Conservation (phyloP, 1,140 invertebrate species). For the Trichonephila clavipes region DNA sequence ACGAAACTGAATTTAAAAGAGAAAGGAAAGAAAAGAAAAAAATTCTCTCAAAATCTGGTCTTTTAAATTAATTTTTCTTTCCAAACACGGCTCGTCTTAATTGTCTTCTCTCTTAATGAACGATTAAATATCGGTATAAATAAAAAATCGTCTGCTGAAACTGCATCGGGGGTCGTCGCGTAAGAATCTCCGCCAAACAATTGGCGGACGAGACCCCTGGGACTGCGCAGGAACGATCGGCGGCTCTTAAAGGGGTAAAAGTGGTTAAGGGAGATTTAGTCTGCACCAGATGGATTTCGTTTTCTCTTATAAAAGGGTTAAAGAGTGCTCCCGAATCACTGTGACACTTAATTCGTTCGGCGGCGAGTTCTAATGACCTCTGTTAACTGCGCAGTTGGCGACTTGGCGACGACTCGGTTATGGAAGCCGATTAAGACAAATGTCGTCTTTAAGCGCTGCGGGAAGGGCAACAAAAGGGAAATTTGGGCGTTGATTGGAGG, state of each 20-base stretch:
- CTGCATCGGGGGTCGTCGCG: background rate
- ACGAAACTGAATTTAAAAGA: no score
- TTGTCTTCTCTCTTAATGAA: background rate
- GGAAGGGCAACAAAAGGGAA: slow-evolving; percentile 32
- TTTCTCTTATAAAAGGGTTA: slow-evolving; percentile 68
- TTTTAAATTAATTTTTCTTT: background rate
- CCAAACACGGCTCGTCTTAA: background rate
- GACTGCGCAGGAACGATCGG: slow-evolving; percentile 55
- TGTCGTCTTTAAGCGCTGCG: slow-evolving; percentile 41
- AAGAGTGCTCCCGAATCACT: slow-evolving; percentile 56
- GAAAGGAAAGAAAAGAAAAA: background rate
- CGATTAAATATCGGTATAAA: slow-evolving; percentile 27
- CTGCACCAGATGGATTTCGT: slow-evolving; percentile 62
- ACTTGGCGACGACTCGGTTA: slow-evolving; percentile 67
- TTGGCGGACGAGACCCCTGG: slow-evolving; percentile 64
- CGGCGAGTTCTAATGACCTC: slow-evolving; percentile 56
- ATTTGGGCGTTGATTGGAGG: slow-evolving; percentile 52
- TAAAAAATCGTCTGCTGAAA: slow-evolving; percentile 1
- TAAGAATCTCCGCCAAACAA: slow-evolving; percentile 38
- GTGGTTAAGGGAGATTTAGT: slow-evolving; percentile 71
- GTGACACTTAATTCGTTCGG: slow-evolving; percentile 67
- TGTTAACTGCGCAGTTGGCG: slow-evolving; percentile 67
- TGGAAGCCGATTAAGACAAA: slow-evolving; percentile 63
- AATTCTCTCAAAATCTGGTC: background rate
- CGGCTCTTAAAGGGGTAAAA: slow-evolving; percentile 60